Evolutionary conservation across 2,113 vertebrate species (phyloP).

Genomic region (Anser cygnoides): DNA sequence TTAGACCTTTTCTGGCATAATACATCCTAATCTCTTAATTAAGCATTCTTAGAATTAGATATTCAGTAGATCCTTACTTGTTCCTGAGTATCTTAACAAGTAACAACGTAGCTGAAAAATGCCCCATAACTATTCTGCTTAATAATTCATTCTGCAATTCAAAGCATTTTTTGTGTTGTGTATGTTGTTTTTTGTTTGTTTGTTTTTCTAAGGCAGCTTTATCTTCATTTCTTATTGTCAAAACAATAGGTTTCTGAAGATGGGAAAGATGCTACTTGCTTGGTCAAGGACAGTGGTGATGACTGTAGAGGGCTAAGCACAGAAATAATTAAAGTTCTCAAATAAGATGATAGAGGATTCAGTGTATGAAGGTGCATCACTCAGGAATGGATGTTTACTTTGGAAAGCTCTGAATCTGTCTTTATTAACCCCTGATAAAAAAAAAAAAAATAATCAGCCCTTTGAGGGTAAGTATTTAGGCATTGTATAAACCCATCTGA

Average conservation of each 20-base stretch:
- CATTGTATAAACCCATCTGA: not conserved
- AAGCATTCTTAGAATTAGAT: not conserved
- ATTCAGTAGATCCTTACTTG: not conserved
- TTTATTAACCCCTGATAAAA: not conserved
- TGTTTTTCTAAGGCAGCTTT: not conserved
- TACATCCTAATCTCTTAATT: not conserved
- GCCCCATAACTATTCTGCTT: not conserved
- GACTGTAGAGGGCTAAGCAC: not conserved
- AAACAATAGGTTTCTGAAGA: not conserved
- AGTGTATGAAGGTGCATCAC: not conserved
- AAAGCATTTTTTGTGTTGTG: not conserved
- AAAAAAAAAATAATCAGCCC: not conserved
- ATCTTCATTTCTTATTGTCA: not conserved
- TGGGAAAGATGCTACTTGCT: not conserved
- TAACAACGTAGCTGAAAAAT: not conserved
- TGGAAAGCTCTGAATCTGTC: not conserved
- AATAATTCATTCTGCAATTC: not conserved
- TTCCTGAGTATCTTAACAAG: not conserved
- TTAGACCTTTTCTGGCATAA: slow-evolving; percentile 15
- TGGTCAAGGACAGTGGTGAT: not conserved
- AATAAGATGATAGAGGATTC: not conserved
- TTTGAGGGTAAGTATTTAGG: not conserved
- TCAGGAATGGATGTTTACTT: not conserved
- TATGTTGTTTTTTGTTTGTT: not conserved
- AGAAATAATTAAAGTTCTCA: not conserved